Percentiles rank a stretch among this genome's conserved stretches.
phyloP scores from a whole-genome alignment of 2,888 invertebrate genomes.

The Pycnomerus fuliginosus region DNA sequence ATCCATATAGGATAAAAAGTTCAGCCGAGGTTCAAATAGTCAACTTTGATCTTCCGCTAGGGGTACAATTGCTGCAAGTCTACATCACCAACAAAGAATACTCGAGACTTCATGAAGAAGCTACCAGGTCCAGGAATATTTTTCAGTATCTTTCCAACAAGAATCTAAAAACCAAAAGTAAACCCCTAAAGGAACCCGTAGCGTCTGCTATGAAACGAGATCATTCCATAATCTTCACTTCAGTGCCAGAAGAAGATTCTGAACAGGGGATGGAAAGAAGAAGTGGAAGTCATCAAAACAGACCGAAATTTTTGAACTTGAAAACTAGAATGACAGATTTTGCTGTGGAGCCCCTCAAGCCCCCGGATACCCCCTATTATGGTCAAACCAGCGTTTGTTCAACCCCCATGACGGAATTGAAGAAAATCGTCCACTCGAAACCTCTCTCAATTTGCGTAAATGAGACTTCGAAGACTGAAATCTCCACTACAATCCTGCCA shows the following conservation, averaged over 20 bases:
- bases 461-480: too few relatives aligned
- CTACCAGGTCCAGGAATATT: conserved; percentile 51
- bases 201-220: conserved; percentile 72
- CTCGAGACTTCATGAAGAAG: conserved; percentile 54
- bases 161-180: conserved; percentile 32
- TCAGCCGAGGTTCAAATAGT: conserved; percentile 69
- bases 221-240: conserved; percentile 77
- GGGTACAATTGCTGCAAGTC: conserved; percentile 77
- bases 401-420: conserved; percentile 71
- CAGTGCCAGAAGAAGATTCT: conserved; percentile 76
- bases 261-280: conserved; percentile 33
- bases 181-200: conserved; percentile 30
- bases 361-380: conserved; percentile 54
- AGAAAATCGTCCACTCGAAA: conserved; percentile 69
- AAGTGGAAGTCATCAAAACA: conserved; percentile 26
- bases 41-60: conserved; percentile 74
- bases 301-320: conserved; percentile 51
- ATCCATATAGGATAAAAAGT: conserved; percentile 80
- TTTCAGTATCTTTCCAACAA: conserved; percentile 37
- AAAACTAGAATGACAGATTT: conserved; percentile 43
- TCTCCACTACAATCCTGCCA: too few relatives aligned
- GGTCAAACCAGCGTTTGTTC: conserved; percentile 76
- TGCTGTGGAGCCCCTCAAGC: conserved; percentile 29
- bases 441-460: conserved; percentile 69
- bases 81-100: conserved; percentile 70